Evolutionary conservation across 2,888 invertebrate species (phyloP), one percentile per base, ranked within the genome.

Genomic region (Sipha maydis): DNA sequence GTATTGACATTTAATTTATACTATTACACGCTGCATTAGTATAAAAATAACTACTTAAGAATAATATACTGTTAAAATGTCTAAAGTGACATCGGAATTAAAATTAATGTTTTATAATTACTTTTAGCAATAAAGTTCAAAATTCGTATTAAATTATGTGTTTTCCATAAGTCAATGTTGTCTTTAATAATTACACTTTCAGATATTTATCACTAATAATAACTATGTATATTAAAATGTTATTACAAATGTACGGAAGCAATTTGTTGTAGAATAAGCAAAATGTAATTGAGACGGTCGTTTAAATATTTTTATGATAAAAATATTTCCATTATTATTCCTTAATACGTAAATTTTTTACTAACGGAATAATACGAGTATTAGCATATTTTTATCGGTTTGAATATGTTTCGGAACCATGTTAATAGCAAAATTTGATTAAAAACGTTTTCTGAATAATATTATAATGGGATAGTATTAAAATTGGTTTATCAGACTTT

Each of bases 401-500:
- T 11, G 5, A 41, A 31, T 76, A 28, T 61, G 54, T 76, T 84
- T 41, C 31, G 41, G 28, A 41, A 84, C 76, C 14, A 28, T n/a
- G 76, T 41, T 84, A 61, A 76, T 31, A 41, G 61, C 28, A 11
- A 41, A 84, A 67, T 76, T 76, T 76, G 38, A 84, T 84, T 76
- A 67, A 76, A 84, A 84, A 61, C 61, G 61, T 41, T 84, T 76
- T 76, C 25, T 14, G 61, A 84, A 76, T 84, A 41, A 61, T 67
- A 76, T 84, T 84, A 61, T 28, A 83, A 83, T 75, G 83, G 21
- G 34, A 14, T 83, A 19, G 38, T 76, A 61, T 75, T 84, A 38
- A 83, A 75, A 84, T 76, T 61, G 56, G 84, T 84, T 84, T 84
- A 61, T 76, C 84, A 38, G 61, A n/a, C 28, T 84, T 76, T 61